Evolutionary conservation across 2,797 vertebrate genomes (phyloP).

Genomic region (Oceanodroma leucorhoa): DNA sequence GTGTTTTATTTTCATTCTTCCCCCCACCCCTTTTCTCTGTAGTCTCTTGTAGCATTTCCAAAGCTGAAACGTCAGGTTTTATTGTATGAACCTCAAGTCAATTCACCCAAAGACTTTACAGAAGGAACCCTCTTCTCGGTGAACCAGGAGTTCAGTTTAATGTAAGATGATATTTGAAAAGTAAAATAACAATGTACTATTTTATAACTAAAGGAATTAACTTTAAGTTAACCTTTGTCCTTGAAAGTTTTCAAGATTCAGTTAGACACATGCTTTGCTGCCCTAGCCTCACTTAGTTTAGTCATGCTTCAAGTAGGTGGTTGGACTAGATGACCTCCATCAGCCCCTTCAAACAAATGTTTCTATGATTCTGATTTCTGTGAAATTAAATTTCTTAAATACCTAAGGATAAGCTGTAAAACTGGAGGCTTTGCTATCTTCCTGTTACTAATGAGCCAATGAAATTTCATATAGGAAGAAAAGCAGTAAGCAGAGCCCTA

Average conservation of each 20-base stretch:
- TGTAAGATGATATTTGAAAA: conserved; percentile 83
- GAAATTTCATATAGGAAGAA: background rate
- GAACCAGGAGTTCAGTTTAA: conserved; percentile 99
- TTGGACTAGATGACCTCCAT: background rate
- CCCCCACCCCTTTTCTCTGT: conserved; percentile 36
- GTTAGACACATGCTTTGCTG: background rate
- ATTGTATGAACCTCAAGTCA: conserved; percentile 92
- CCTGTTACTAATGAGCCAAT: background rate
- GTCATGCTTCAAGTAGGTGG: background rate
- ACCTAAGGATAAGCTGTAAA: background rate
- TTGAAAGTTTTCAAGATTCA: background rate
- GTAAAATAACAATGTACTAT: conserved; percentile 38
- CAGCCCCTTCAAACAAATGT: background rate
- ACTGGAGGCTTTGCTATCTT: background rate
- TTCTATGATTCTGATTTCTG: background rate
- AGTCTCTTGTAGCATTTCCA: conserved; percentile 98
- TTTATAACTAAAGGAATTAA: conserved; percentile 19
- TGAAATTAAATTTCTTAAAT: background rate
- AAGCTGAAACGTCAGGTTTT: conserved; percentile 98
- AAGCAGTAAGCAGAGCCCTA: background rate
- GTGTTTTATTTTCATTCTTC: conserved; percentile 55
- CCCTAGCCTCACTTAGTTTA: background rate
- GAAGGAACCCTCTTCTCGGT: conserved; percentile 97
- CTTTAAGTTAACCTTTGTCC: background rate
- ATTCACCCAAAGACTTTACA: conserved; percentile 97